A percentile compares a stretch with the other conserved stretches of the same genome.
phyloP scores from a whole-genome alignment of 2,888 invertebrate genomes.

The Macrosoma leucophasiata region DNA sequence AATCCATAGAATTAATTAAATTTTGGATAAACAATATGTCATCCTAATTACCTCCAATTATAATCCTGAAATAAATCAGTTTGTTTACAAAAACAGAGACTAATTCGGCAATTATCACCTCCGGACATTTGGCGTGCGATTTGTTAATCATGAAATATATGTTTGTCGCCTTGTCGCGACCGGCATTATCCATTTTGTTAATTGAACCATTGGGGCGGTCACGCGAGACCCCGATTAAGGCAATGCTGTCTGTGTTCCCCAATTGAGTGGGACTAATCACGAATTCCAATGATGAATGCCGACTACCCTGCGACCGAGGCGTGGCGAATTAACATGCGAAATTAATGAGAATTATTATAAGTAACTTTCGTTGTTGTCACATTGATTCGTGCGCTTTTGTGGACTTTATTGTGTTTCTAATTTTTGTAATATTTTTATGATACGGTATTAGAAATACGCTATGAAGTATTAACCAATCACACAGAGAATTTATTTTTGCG shows the following conservation, averaged over 20 bases:
- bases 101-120: conserved; percentile 23
- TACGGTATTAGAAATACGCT: conserved; percentile 1
- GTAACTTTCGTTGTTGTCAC: conserved; percentile 10
- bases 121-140: conserved; percentile 19
- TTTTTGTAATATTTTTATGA: background rate
- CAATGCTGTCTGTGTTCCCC: conserved; percentile 33
- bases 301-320: conserved; percentile 24
- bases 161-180: conserved; percentile 42
- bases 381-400: conserved; percentile 15
- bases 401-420: background rate
- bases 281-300: conserved; percentile 49
- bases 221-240: conserved; percentile 53
- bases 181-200: conserved; percentile 59
- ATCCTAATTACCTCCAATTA: too few relatives aligned
- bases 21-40: too few relatives aligned
- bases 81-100: too few relatives aligned
- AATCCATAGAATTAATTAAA: too few relatives aligned
- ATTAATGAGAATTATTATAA: conserved; percentile 14
- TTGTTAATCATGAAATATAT: conserved; percentile 40
- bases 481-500: conserved; percentile 11
- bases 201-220: conserved; percentile 53
- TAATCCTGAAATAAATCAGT: too few relatives aligned
- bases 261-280: conserved; percentile 48
- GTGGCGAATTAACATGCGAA: conserved; percentile 14
- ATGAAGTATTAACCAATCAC: conserved; percentile 11